Conservation (phyloP, 2,797 vertebrate species). For the Danio tinwini region DNA sequence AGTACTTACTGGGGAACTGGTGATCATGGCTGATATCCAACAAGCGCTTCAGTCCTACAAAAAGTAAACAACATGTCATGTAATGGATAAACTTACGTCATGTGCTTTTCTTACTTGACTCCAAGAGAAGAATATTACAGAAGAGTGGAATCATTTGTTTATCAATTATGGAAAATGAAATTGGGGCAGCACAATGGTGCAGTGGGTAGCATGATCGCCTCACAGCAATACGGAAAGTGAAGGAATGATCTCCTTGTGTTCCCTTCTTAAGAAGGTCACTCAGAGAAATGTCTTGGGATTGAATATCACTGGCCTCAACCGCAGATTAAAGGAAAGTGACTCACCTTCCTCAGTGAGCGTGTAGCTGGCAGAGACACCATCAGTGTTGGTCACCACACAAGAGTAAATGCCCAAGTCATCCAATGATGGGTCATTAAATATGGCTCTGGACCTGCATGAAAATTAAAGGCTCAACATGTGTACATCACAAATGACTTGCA, state of each 20-base stretch:
- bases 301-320: conserved; percentile 47
- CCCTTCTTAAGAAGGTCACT: conserved; percentile 47
- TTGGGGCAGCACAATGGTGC: too few relatives aligned
- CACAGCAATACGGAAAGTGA: conserved; percentile 46
- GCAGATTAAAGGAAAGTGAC: conserved; percentile 57
- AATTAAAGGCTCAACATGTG: neutral
- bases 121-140: neutral
- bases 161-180: conserved; percentile 18
- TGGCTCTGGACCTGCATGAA: conserved; percentile 85
- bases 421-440: conserved; percentile 89
- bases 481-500: neutral
- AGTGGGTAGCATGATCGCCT: too few relatives aligned
- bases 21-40: conserved; percentile 92
- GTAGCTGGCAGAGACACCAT: conserved; percentile 93
- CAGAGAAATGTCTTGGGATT: conserved; percentile 28
- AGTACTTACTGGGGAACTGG: conserved; percentile 92
- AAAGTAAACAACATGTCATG: conserved; percentile 44
- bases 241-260: conserved; percentile 30
- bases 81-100: neutral
- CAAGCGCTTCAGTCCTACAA: conserved; percentile 88
- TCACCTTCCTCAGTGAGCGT: conserved; percentile 93
- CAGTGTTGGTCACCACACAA: conserved; percentile 90
- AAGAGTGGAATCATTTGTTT: conserved; percentile 28
- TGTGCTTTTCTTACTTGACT: neutral
- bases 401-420: conserved; percentile 95